Evolutionary conservation across 2,888 invertebrate species (phyloP), one percentile per base, ranked within the genome.

Genomic region (Acanthococcus lagerstroemiae): DNA sequence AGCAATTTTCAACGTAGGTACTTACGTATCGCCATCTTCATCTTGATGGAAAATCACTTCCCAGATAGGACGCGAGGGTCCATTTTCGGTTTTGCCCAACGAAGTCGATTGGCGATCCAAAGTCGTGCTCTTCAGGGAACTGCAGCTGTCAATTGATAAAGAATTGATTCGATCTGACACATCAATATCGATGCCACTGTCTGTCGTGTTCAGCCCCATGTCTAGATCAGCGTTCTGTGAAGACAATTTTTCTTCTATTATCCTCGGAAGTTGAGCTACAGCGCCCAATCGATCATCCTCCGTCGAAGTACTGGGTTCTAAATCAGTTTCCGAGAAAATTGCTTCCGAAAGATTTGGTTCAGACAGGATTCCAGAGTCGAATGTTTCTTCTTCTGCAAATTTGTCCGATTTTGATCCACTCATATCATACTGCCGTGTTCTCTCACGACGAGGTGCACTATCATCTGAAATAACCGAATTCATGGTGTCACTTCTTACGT

Each of bases 21-120:
- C 90, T 88, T 81, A 91, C 90, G 91, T 90, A 76, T 92, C 90
- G 71, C 91, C 92, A 72, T 90, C 89, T 70, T 86, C 84, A 75
- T 91, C 87, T 73, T 88, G 90, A 70, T 83, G 80, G 75, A 85
- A 90, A 71, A 85, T 84, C 71, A n/a, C n/a, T n/a, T n/a, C n/a
- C n/a, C n/a, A n/a, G n/a, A n/a, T n/a, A n/a, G n/a, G n/a, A n/a
- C n/a, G n/a, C n/a, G n/a, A n/a, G n/a, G n/a, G n/a, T n/a, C n/a
- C n/a, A n/a, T n/a, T n/a, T n/a, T n/a, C n/a, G n/a, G n/a, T n/a
- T n/a, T n/a, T n/a, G n/a, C n/a, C n/a, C n/a, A n/a, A n/a, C n/a
- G n/a, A n/a, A n/a, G n/a, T n/a, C n/a, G n/a, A n/a, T n/a, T n/a
- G n/a, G n/a, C n/a, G n/a, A n/a, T n/a, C n/a, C n/a, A n/a, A n/a